A percentile compares a stretch with the other conserved stretches of the same genome.
These are phyloP conservation scores for Clitarchus hookeri DNA, from an alignment of 2,888 invertebrate genomes.

Conservation along the genomic window DNA sequence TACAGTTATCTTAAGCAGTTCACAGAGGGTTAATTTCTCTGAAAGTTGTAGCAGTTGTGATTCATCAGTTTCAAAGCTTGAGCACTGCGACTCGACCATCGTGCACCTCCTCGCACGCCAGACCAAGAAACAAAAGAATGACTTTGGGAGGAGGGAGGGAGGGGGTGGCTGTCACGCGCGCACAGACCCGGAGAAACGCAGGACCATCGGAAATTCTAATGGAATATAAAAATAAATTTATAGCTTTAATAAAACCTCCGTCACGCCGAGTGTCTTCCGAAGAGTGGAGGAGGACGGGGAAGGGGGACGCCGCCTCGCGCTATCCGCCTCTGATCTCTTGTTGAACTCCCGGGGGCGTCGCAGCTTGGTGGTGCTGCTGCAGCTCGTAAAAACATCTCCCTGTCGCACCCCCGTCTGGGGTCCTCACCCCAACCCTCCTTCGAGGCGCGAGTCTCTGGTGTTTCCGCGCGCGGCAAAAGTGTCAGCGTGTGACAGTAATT, in stretches of 20 bases:
- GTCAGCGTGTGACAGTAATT: conserved; percentile 38
- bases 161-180: not conserved
- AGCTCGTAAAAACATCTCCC: not conserved
- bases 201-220: conserved; percentile 8
- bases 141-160: not conserved
- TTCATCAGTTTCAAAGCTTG: not conserved
- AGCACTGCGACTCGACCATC: not conserved
- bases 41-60: not conserved
- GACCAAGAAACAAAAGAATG: conserved; percentile 1
- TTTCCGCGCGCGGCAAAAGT: conserved; percentile 16
- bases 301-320: not conserved
- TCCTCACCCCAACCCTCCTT: not conserved
- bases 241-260: conserved; percentile 14
- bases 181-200: not conserved
- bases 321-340: conserved; percentile 8
- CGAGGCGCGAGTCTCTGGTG: not conserved
- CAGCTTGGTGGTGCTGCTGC: not conserved
- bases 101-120: not conserved
- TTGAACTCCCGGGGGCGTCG: not conserved
- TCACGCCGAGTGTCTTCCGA: not conserved
- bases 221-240: conserved; percentile 14
- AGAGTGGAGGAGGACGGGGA: not conserved
- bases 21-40: no score
- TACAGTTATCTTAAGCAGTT: no score
- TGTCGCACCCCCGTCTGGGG: not conserved